Evolutionary conservation across 1,140 invertebrate genomes (phyloP).

Genomic region (Panagrolaimus sp.): DNA sequence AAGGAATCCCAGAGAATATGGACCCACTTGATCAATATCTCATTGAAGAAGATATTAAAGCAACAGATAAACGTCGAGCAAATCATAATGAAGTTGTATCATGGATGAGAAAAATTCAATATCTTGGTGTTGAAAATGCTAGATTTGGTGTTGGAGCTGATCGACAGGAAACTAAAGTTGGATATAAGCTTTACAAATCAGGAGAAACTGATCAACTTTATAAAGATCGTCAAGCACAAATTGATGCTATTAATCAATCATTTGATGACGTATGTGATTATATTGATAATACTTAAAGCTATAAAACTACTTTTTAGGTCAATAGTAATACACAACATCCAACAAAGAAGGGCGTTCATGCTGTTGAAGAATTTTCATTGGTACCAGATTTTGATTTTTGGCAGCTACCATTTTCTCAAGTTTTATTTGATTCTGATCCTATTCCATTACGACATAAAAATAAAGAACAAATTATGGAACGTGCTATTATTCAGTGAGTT

Average conservation of each 20-base stretch:
- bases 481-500: slow-evolving; percentile 21
- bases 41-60: not conserved
- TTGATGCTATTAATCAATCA: slow-evolving; percentile 93
- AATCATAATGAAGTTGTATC: slow-evolving; percentile 82
- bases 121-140: slow-evolving; percentile 94
- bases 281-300: slow-evolving; percentile 18
- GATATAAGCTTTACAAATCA: slow-evolving; percentile 10
- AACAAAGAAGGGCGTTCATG: slow-evolving; percentile 81
- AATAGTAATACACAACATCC: slow-evolving; percentile 73
- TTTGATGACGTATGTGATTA: slow-evolving; percentile 71
- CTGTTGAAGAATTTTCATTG: slow-evolving; percentile 79
- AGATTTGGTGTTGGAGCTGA: slow-evolving; percentile 78
- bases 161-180: slow-evolving; percentile 59
- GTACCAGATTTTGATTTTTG: slow-evolving; percentile 91
- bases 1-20: not conserved
- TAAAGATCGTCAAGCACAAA: slow-evolving; percentile 90
- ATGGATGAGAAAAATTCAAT: slow-evolving; percentile 90
- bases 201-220: slow-evolving; percentile 71
- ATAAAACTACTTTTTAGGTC: slow-evolving; percentile 60
- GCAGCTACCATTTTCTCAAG: slow-evolving; percentile 94
- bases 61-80: slow-evolving; percentile 66
- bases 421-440: slow-evolving; percentile 95
- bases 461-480: slow-evolving; percentile 68
- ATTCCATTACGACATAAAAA: slow-evolving; percentile 67
- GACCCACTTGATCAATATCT: slow-evolving; percentile 3